Conservation (phyloP, 1,140 invertebrate genomes). For the Megalonaias nervosa region DNA sequence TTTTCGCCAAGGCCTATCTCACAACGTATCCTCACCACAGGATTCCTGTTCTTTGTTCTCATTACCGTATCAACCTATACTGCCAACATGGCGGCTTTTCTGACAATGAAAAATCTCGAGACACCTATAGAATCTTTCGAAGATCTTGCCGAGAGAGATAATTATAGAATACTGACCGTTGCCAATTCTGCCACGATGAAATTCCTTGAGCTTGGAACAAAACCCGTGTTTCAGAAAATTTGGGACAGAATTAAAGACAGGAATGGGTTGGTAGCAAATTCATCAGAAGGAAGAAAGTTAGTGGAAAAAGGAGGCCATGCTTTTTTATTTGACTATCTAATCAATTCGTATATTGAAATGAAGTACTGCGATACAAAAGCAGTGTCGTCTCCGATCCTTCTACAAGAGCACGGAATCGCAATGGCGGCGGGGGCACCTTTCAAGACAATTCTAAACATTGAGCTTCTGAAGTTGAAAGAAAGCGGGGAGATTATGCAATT, state of each 20-base stretch:
- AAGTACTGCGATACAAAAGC: conserved; percentile 55
- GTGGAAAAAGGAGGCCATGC: conserved; percentile 44
- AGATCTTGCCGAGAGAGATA: conserved; percentile 48
- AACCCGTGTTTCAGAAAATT: conserved; percentile 35
- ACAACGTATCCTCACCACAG: conserved; percentile 64
- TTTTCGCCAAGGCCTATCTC: conserved; percentile 60
- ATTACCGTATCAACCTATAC: conserved; percentile 68
- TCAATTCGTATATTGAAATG: conserved; percentile 56
- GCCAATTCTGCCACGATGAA: conserved; percentile 60
- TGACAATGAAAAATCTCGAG: conserved; percentile 64
- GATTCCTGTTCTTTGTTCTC: conserved; percentile 66
- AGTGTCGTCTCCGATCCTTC: conserved; percentile 51
- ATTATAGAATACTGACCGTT: conserved; percentile 56
- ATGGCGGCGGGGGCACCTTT: conserved; percentile 59
- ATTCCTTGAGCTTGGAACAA: conserved; percentile 52
- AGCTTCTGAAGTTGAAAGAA: conserved; percentile 57
- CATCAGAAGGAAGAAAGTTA: conserved; percentile 37
- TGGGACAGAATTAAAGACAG: conserved; percentile 49
- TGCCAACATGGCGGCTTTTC: conserved; percentile 68
- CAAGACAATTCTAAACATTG: conserved; percentile 62
- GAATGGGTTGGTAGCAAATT: conserved; percentile 47
- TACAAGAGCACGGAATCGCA: conserved; percentile 64
- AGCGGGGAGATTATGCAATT: conserved; percentile 46
- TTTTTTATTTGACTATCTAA: conserved; percentile 64
- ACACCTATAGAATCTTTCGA: conserved; percentile 62